Evolutionary conservation across 2,113 vertebrate genomes (phyloP).

Genomic region (Oenanthe melanoleuca): DNA sequence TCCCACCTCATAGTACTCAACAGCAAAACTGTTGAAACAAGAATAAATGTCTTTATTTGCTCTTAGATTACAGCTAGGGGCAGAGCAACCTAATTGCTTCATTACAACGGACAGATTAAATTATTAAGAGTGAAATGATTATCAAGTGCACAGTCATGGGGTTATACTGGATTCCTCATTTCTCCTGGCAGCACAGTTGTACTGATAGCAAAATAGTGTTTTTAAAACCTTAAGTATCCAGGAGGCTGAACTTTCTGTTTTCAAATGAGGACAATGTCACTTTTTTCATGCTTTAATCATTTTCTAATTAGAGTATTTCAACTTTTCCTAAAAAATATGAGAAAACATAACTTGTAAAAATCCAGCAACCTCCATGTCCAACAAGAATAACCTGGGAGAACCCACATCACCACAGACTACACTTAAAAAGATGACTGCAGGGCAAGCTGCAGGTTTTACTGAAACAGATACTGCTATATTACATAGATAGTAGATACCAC

Average conservation of each 20-base stretch:
- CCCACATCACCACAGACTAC: not conserved
- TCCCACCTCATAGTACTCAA: not conserved
- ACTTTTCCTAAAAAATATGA: not conserved
- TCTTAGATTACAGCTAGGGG: conserved; percentile 27
- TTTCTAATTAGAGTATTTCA: not conserved
- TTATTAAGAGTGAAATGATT: conserved; percentile 57
- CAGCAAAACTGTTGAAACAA: conserved; percentile 9
- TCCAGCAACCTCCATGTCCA: not conserved
- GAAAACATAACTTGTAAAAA: not conserved
- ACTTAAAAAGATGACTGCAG: not conserved
- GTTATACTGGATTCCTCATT: conserved; percentile 27
- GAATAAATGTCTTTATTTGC: not conserved
- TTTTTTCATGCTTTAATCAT: not conserved
- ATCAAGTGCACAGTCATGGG: conserved; percentile 38
- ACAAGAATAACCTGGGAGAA: not conserved
- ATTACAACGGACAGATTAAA: conserved; percentile 37
- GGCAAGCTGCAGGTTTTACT: not conserved
- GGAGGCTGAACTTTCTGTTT: conserved; percentile 15
- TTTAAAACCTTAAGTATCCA: conserved; percentile 3
- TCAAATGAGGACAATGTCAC: not conserved
- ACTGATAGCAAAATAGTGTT: not conserved
- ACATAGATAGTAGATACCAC: not conserved
- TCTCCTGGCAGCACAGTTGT: conserved; percentile 11
- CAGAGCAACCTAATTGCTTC: conserved; percentile 51
- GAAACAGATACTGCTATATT: not conserved